Evolutionary conservation across 2,797 vertebrate species (phyloP).

Genomic region (Peromyscus attwateri): DNA sequence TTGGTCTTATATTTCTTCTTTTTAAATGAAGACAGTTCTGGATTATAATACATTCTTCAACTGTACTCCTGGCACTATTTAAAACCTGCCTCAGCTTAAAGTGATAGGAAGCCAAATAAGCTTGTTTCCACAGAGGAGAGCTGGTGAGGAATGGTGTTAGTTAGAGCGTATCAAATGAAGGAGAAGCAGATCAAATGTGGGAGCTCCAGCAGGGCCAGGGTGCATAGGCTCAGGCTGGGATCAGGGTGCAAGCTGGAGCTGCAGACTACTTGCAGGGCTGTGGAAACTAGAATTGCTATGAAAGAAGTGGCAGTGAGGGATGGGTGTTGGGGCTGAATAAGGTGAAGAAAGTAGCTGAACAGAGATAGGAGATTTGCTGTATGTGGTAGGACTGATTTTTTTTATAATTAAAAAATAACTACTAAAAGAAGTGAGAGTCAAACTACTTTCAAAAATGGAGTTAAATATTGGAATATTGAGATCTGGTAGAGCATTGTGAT

Average conservation of each 20-base stretch:
- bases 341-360: background rate
- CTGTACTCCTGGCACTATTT: background rate
- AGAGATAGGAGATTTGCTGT: background rate
- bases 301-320: accelerated
- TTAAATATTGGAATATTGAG: background rate
- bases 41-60: background rate
- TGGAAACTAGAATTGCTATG: background rate
- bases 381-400: background rate
- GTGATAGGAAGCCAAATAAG: background rate
- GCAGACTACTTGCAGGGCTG: too few species aligned
- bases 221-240: background rate
- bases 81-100: background rate
- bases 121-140: background rate
- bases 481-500: background rate
- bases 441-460: background rate
- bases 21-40: background rate
- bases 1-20: background rate
- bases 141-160: accelerated
- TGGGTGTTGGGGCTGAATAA: background rate
- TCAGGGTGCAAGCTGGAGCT: too few species aligned
- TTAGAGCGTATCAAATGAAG: background rate
- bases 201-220: background rate
- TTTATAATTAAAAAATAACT: background rate
- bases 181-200: background rate
- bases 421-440: background rate